Percentiles rank a stretch among this genome's conserved stretches.
Conservation (phyloP, 2,888 invertebrate genomes). For the Synanthedon tipuliformis region DNA sequence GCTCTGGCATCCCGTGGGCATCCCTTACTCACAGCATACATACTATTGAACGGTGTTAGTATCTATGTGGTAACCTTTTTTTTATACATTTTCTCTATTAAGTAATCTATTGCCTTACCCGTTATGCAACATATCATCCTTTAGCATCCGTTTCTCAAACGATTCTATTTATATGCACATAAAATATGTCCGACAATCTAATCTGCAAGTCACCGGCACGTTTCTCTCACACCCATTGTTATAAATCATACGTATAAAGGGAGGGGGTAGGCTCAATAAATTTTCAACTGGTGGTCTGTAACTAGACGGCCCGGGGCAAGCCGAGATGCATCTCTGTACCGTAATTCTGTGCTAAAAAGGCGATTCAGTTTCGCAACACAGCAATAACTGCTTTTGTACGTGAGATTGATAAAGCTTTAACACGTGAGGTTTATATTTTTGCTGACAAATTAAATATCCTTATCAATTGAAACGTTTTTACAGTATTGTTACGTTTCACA, state of each 20-base stretch:
- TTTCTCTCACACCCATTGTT: slow-evolving; percentile 19
- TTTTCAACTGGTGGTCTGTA: slow-evolving; percentile 19
- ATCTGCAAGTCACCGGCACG: slow-evolving; percentile 19
- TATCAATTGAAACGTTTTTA: no score
- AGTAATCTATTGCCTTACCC: neutral
- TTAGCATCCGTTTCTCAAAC: neutral
- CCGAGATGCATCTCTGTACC: slow-evolving; percentile 9
- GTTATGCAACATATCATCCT: neutral
- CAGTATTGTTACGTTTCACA: no score
- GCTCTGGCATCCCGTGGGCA: no score
- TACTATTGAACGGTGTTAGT: no score
- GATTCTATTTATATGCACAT: neutral
- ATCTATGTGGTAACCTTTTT: no score
- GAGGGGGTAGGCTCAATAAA: slow-evolving; percentile 11
- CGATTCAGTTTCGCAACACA: slow-evolving; percentile 2
- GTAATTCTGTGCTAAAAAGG: slow-evolving; percentile 7
- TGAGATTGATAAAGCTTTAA: slow-evolving; percentile 3
- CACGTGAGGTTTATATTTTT: slow-evolving; percentile 2
- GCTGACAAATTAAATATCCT: no score
- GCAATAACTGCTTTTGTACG: slow-evolving; percentile 5
- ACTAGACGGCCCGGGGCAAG: slow-evolving; percentile 16
- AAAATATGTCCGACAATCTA: slow-evolving; percentile 15
- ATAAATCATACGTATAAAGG: slow-evolving; percentile 1
- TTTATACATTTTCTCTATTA: no score
- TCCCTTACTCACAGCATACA: no score